Evolutionary conservation across 2,888 invertebrate species (phyloP).

Genomic region (Drosophila koepferae): DNA sequence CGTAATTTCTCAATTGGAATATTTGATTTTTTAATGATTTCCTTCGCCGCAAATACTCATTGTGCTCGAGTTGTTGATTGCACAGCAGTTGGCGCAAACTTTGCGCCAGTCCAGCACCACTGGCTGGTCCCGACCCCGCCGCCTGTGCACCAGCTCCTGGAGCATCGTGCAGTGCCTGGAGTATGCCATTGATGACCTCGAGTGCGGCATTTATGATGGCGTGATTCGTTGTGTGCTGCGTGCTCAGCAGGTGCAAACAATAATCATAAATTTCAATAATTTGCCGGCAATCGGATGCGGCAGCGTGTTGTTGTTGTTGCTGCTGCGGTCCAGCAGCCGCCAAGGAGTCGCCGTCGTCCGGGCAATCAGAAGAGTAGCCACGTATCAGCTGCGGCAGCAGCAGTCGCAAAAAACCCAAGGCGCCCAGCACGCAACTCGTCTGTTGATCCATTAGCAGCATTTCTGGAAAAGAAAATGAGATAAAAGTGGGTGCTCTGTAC

Average conservation of each 20-base stretch:
- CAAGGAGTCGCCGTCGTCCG: conserved; percentile 69
- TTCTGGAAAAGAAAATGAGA: conserved; percentile 61
- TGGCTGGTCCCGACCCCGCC: conserved; percentile 2
- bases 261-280: conserved; percentile 90
- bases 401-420: conserved; percentile 88
- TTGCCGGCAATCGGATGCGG: conserved; percentile 79
- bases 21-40: conserved; percentile 85
- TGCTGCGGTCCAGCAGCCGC: conserved; percentile 46
- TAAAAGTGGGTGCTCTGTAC: conserved; percentile 4
- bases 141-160: conserved; percentile 21
- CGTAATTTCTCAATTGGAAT: conserved; percentile 84
- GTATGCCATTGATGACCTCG: conserved; percentile 87
- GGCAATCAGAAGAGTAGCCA: conserved; percentile 65
- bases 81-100: conserved; percentile 82
- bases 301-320: conserved; percentile 37
- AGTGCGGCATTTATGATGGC: conserved; percentile 95
- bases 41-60: conserved; percentile 84
- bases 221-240: conserved; percentile 90
- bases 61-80: conserved; percentile 84
- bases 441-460: conserved; percentile 83
- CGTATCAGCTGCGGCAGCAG: conserved; percentile 87
- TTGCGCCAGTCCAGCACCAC: conserved; percentile 58
- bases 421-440: conserved; percentile 87
- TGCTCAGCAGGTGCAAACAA: conserved; percentile 89
- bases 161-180: conserved; percentile 78